Evolutionary conservation across 2,888 invertebrate genomes (phyloP), one percentile per base, ranked within the genome.

Genomic region (Cerastoderma edule): DNA sequence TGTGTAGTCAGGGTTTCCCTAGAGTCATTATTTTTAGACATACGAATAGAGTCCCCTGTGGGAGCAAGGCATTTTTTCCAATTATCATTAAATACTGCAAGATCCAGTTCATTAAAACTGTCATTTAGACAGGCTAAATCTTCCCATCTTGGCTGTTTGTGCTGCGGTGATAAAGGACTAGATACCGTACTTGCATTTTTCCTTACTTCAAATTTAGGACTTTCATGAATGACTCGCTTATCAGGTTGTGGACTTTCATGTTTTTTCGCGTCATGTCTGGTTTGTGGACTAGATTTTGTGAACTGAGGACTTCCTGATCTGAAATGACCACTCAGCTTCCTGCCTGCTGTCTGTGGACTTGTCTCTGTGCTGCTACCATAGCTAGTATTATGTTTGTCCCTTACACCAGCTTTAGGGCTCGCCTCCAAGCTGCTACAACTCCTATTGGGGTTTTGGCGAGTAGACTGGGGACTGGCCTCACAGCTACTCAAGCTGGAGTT

Each of bases 81-180:
- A 39, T 83, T 79, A 50, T 86, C 86, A 76, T 82, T 84, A 65
- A 84, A 86, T 50, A 81, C 78, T 22, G 86, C 83, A 48, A 86
- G 72, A 72, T 83, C 83, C 57, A 85, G 72, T 46, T 81, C 85
- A 70, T 80, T 80, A 71, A 85, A 85, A 70, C 82, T 83, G 48
- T 86, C 84, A 80, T 86, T 86, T n/a, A 86, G 60, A 4, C 86
- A 82, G 19, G 86, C 86, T 24, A 86, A 68, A 70, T 86, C 86
- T 67, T 86, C 86, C 86, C 86, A 86, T 24, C 86, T 71, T 33
- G 86, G 86, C 56, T 84, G 83, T 44, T 81, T 83, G 66, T 86
- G 84, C 50, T 84, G 75, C 35, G 86, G 86, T 50, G 86, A 86
- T 46, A 84, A 48, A 13, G 86, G 86, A 78, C 86, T 86, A n/a